Evolutionary conservation across 2,888 invertebrate species (phyloP), one percentile per base, ranked within the genome.

Genomic region (Drosophila pullipes): DNA sequence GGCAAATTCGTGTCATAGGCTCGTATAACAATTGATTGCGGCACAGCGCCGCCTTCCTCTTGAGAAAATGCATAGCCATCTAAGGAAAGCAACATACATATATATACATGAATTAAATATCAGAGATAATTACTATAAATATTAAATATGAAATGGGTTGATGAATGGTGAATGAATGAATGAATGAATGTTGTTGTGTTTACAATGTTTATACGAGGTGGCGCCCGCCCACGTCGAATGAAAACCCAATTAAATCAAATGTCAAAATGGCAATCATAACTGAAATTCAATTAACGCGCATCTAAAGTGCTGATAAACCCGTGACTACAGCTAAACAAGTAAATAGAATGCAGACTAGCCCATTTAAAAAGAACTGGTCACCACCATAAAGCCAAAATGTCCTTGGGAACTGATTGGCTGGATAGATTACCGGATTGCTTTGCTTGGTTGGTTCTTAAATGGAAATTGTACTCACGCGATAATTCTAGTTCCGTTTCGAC

Each of bases 21-120:
- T 93, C 99, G 96, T 93, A 99, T 98, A 93, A 99, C 96, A 92
- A 97, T 98, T 83, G 98, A 97, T 94, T 99, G 97, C 61, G 98
- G 96, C 79, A 99, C 97, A 90, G 96, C 97, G 83, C 98, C 99
- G 92, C 98, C 97, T 94, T 99, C 99, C 94, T 99, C 99, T 96
- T 99, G 99, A 53, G 99, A 99, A 95, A 99, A 99, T 84, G 99
- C 99, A 95, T 97, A 99, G 80, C 99, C 99, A 96, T 98, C 98
- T 99, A 80, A 22, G 74, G 18, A 61, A 72, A 22, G 22, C 25
- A 50, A 69, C 47, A 33, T 5, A 28, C 44, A 69, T 52, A 37
- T 5, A 28, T 58, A 13, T 35, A 5, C 9, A 55, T 25, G 28
- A 31, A 39, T 13, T 57, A 37, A n/a, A 62, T 50, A 55, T 71